A percentile compares a stretch with the other conserved stretches of the same genome.
Evolutionary conservation across 1,140 invertebrate species (phyloP).

Genomic region (Caenorhabditis remanei): DNA sequence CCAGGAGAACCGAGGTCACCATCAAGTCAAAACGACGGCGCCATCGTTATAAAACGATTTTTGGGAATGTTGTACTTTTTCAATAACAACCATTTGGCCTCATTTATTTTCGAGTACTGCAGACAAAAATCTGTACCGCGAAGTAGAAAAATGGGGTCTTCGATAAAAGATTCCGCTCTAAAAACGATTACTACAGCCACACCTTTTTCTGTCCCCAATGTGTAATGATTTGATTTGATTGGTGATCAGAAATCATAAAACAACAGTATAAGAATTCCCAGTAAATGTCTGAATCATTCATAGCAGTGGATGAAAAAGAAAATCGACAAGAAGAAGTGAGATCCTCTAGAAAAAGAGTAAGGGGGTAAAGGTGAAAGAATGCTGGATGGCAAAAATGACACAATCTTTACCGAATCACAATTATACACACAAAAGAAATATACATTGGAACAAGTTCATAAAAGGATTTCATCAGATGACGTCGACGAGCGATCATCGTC

Average conservation of each 20-base stretch:
- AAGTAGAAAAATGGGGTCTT: neutral
- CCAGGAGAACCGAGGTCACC: neutral
- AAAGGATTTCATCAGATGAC: constrained; percentile 72
- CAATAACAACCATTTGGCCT: neutral
- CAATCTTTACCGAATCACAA: constrained; percentile 39
- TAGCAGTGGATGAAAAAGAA: neutral
- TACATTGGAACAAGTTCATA: constrained; percentile 63
- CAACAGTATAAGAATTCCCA: constrained; percentile 3
- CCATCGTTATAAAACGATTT: neutral
- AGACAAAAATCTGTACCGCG: constrained; percentile 6
- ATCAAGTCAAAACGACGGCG: neutral
- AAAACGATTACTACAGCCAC: constrained; percentile 46
- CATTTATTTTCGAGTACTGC: neutral
- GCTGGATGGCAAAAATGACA: constrained; percentile 46
- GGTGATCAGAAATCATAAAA: constrained; percentile 40
- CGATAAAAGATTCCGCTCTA: neutral
- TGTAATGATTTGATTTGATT: constrained; percentile 22
- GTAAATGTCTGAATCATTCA: constrained; percentile 27
- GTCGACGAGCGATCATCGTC: constrained; percentile 69
- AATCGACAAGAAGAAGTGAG: constrained; percentile 30
- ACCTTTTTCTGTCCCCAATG: constrained; percentile 24
- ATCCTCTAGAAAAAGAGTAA: constrained; percentile 4
- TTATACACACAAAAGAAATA: constrained; percentile 30
- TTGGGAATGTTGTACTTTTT: neutral
- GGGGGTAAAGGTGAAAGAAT: constrained; percentile 24